Evolutionary conservation across 1,140 invertebrate species (phyloP).

Genomic region (Cryptotermes secundus): DNA sequence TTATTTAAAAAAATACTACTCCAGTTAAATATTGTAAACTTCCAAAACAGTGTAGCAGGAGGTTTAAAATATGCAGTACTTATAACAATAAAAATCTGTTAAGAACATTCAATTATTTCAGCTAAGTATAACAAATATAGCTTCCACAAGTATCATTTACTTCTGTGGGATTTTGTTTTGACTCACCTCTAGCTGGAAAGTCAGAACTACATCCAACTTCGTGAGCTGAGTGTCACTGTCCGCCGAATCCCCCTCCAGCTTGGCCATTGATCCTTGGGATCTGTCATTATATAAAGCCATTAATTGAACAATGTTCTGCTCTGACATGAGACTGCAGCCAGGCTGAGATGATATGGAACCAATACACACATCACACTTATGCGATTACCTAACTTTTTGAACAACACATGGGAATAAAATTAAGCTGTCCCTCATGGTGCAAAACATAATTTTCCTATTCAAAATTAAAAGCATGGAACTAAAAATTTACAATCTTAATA

Average conservation of each 20-base stretch:
- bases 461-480: not conserved
- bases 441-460: not conserved
- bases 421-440: not conserved
- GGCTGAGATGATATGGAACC: not conserved
- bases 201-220: slow-evolving; percentile 96
- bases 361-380: not conserved
- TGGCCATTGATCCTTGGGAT: slow-evolving; percentile 89
- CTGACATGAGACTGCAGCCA: not conserved
- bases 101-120: not conserved
- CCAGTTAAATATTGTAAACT: no score
- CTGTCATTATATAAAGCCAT: slow-evolving; percentile 53
- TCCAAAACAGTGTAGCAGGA: no score
- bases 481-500: not conserved
- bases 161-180: not conserved
- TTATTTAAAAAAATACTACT: no score
- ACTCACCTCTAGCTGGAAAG: slow-evolving; percentile 92
- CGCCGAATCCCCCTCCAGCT: slow-evolving; percentile 87
- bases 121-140: not conserved
- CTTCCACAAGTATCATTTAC: not conserved
- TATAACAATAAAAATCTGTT: not conserved
- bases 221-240: slow-evolving; percentile 88
- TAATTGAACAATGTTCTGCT: not conserved
- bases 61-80: no score
- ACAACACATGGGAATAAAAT: not conserved
- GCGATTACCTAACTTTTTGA: not conserved